Evolutionary conservation across 1,140 invertebrate species (phyloP), one percentile per base, ranked within the genome.

Genomic region (Eumaeus atala): DNA sequence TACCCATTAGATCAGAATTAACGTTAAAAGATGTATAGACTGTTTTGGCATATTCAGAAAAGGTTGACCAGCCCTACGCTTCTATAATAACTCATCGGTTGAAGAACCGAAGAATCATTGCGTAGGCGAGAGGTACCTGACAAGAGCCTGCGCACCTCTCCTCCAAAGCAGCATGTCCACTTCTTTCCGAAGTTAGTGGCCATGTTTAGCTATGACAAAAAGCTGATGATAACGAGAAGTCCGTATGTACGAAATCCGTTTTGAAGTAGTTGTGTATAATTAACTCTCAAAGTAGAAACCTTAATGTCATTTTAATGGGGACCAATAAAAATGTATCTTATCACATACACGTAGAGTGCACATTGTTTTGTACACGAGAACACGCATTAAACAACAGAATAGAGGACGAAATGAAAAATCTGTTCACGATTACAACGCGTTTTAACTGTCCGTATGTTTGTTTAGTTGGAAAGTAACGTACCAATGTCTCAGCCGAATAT

Each of bases 391-490:
- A 72, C 66, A 69, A 71, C 69, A 64, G 61, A 69, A 71, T 53
- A 59, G 69, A 63, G 54, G 63, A 72, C 61, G 65, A 77, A 67
- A 70, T 61, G 62, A 72, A 76, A 74, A 74, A 73, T 76, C 70
- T 76, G 70, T 68, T 73, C 72, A 73, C 65, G 76, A 73, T 73
- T 73, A 74, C 69, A 70, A 65, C 61, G 58, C 64, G 71, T 80
- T 80, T 75, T 69, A 70, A 74, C 70, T 72, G 73, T 70, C 69
- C 62, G 66, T 66, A 58, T 78, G 74, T 81, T 81, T 81, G 68
- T 75, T 74, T 81, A 78, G 75, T 77, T 82, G 78, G 76, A 67
- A 68, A 71, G 67, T 74, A 72, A 73, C 75, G 74, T 62, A 66
- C 60, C 62, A 72, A 72, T 74, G 66, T 71, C 69, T 70, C 61